Percentiles rank a stretch among this genome's conserved stretches.
Conservation (phyloP, 2,888 invertebrate species). For the Troides oblongomaculatus region DNA sequence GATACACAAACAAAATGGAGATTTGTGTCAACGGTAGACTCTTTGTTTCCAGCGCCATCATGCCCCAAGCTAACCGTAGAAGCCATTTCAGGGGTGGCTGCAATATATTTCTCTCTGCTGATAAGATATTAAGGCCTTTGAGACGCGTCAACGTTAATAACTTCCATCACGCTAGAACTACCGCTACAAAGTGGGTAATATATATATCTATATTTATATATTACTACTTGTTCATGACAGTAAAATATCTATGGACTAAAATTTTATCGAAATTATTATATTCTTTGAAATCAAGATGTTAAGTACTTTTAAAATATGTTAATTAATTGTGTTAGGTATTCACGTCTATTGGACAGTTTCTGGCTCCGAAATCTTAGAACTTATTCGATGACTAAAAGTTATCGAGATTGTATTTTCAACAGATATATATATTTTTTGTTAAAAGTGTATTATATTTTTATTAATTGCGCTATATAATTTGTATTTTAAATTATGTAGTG, state of each 20-base stretch:
- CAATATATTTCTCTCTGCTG: slow-evolving; percentile 58
- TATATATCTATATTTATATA: not conserved
- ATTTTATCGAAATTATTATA: not conserved
- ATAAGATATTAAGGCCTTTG: slow-evolving; percentile 66
- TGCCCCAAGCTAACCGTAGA: slow-evolving; percentile 43
- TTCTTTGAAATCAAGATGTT: too few species aligned
- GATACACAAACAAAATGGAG: slow-evolving; percentile 72
- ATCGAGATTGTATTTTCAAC: too few species aligned
- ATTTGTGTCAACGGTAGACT: slow-evolving; percentile 77
- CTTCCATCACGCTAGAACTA: slow-evolving; percentile 57
- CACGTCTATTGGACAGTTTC: too few species aligned
- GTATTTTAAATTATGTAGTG: too few species aligned
- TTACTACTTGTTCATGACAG: not conserved
- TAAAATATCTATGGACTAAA: not conserved
- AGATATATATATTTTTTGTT: too few species aligned
- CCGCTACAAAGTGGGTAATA: slow-evolving; percentile 33
- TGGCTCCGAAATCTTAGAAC: too few species aligned
- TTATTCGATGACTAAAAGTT: too few species aligned
- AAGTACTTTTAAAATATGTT: too few species aligned
- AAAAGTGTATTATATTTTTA: too few species aligned
- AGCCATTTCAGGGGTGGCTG: slow-evolving; percentile 62
- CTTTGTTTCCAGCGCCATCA: slow-evolving; percentile 44
- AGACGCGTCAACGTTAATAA: slow-evolving; percentile 63
- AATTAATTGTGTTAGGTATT: too few species aligned
- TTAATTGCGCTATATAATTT: too few species aligned